Evolutionary conservation across 2,113 vertebrate species (phyloP).

Genomic region (Vicugna pacos): DNA sequence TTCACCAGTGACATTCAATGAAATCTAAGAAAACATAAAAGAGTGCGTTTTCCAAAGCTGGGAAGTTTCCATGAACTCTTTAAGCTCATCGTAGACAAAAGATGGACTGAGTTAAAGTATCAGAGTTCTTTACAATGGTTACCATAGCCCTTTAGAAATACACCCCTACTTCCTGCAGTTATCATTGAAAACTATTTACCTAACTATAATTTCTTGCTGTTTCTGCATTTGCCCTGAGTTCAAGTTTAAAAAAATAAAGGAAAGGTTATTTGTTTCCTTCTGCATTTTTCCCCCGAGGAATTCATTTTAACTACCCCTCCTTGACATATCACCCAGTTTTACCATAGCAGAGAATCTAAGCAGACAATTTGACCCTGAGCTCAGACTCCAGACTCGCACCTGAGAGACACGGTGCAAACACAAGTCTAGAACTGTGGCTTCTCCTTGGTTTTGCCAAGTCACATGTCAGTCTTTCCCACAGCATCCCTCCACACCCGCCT

Average conservation of each 20-base stretch:
- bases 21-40: conserved; percentile 62
- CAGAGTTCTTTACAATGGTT: background rate
- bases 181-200: background rate
- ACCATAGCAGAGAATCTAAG: conserved; percentile 60
- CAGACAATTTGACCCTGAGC: conserved; percentile 57
- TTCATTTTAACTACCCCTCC: background rate
- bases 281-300: background rate
- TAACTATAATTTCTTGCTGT: conserved; percentile 16
- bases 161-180: background rate
- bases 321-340: conserved; percentile 56
- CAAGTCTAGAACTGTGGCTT: background rate
- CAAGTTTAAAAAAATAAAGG: conserved; percentile 50
- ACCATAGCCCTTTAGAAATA: background rate
- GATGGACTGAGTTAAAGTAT: background rate
- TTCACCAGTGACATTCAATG: conserved; percentile 16
- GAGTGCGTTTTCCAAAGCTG: conserved; percentile 20
- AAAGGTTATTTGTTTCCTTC: conserved; percentile 39
- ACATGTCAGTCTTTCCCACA: background rate
- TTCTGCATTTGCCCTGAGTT: conserved; percentile 43
- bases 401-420: background rate
- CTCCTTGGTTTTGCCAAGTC: background rate
- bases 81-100: conserved; percentile 30
- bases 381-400: background rate
- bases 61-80: conserved; percentile 48
- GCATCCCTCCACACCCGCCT: background rate